Percentiles rank a stretch among this genome's conserved stretches.
These are phyloP conservation scores for Bujurquina vittata DNA, from an alignment of 2,113 vertebrate genomes.

Conservation along the genomic window DNA sequence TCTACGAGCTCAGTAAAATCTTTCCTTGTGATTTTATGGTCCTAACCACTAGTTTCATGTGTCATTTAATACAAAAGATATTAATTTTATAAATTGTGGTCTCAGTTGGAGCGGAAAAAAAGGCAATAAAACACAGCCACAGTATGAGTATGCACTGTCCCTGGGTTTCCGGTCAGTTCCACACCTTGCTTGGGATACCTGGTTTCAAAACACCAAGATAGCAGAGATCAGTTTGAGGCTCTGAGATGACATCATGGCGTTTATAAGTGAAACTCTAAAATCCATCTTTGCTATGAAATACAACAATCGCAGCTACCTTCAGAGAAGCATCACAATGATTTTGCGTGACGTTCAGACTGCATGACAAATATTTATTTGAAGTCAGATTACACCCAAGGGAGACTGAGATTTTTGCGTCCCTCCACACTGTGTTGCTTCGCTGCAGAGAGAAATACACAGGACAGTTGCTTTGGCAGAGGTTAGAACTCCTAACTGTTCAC, in stretches of 20 bases:
- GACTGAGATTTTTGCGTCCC: slow-evolving; percentile 55
- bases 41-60: not conserved
- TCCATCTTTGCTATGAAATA: slow-evolving; percentile 40
- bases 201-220: not conserved
- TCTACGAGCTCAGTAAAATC: too few species aligned
- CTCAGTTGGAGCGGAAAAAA: not conserved
- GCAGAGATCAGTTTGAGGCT: not conserved
- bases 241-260: not conserved
- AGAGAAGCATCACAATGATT: slow-evolving; percentile 55
- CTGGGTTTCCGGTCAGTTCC: not conserved
- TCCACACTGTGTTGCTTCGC: slow-evolving; percentile 45
- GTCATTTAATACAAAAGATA: not conserved
- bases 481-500: slow-evolving; percentile 60
- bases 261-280: slow-evolving; percentile 46
- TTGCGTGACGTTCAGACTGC: slow-evolving; percentile 67
- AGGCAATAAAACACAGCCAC: not conserved
- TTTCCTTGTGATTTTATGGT: too few species aligned
- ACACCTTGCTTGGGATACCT: not conserved
- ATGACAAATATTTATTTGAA: slow-evolving; percentile 75
- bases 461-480: slow-evolving; percentile 60
- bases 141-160: not conserved
- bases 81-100: not conserved
- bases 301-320: slow-evolving; percentile 52
- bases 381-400: slow-evolving; percentile 66
- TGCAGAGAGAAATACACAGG: slow-evolving; percentile 48